Base-by-base conservation (phyloP, 2,888 invertebrate species). In the Herminia tarsipennalis region DNA sequence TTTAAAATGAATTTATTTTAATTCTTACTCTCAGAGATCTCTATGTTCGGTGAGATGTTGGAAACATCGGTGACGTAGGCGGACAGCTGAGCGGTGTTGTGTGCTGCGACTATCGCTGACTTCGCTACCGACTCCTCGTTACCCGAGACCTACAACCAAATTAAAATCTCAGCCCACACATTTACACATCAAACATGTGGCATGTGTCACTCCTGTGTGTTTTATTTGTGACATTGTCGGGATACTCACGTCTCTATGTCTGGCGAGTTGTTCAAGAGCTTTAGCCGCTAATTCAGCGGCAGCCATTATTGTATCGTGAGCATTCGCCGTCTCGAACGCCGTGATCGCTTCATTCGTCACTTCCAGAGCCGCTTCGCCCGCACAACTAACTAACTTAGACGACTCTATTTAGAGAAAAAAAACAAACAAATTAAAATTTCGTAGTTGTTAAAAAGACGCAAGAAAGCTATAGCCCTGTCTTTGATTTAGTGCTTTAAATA, bases 81-180 rank as follows among this genome's bases (percentile, higher is more conserved):
- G 0, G 89, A 79, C n/a, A 91, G 68, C 43, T 83, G 83, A 1
- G 89, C 86, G 1, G 89, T 72, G 67, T 78, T 85, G 67, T 90
- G 88, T 0, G 91, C 88, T 1, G 81, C 82, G 13, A 68, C 58
- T 22, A 89, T 73, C 0, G 83, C 84, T 0, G 82, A 76, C 35
- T 75, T 81, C 0, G 85, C 84, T 22, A 88, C 57, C 0, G 66
- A 45, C 44, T 85, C 88, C 48, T 88, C 90, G 49, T 87, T 83
- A 25, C 86, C 88, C 29, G 78, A 77, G n/a, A 85, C 58, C 85
- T 87, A 53, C 0, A 13, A 5, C 18, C 6, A 34, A 12, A 16
- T 24, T 9, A 3, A 22, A 1, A 1, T 10, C 14, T 30, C 16
- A 9, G 3, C 8, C 17, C 34, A 18, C 16, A n/a, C 10, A 20